Evolutionary conservation across 2,797 vertebrate species (phyloP), one percentile per base, ranked within the genome.

Genomic region (Notamacropus eugenii): DNA sequence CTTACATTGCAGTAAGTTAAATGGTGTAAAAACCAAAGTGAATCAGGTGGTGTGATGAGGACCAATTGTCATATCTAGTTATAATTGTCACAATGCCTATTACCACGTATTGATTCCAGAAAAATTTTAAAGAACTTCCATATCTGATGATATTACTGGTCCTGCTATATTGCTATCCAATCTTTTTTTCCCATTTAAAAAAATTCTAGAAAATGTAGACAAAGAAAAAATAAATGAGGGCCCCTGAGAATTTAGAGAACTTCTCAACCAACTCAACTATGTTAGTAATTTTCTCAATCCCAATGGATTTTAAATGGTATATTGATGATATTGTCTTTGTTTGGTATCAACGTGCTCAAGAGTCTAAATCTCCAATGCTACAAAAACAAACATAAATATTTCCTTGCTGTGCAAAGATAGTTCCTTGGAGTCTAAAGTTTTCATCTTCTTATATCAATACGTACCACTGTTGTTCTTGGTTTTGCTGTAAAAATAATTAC

Each of bases 231-330:
- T 46, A 24, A 82, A 82, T 24, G 19, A 82, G 46, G 2, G 19
- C 67, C n/a, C 16, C 5, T 74, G 67, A 74, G 67, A 74, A 40
- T 82, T 74, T 82, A 24, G 67, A 82, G 6, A 22, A 74, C n/a
- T 19, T 55, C 55, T 16, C 6, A 40, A 1, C 22, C n/a, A 74
- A 82, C 16, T 46, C 11, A 82, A 2, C 12, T 82, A 4, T 31
- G 29, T 34, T 31, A 22, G 52, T n/a, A 95, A 95, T 34, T 95
- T 62, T 95, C 56, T 91, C 31, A 95, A 54, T 93, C 94, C 96
- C 93, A 58, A 0, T 62, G 92, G 92, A 94, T 94, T 93, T 67
- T 1, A 67, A 59, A 58, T 28, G 57, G 27, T 11, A 95, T 95
- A 16, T 54, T 96, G 55, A 54, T 40, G 92, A 93, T 93, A 12